Evolutionary conservation across 2,797 vertebrate species (phyloP), one percentile per base, ranked within the genome.

Genomic region (Anniella stebbinsi): DNA sequence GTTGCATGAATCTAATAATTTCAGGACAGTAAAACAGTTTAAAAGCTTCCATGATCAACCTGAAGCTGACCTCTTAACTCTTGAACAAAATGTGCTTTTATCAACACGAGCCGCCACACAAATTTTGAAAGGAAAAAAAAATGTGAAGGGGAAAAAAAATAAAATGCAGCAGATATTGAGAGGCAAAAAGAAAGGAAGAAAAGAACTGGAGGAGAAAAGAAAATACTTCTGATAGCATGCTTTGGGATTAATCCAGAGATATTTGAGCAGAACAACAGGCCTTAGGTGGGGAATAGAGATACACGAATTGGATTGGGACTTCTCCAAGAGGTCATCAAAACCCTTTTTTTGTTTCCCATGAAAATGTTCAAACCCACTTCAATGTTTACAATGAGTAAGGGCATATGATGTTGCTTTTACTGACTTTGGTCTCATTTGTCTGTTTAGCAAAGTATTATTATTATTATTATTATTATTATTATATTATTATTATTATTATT

Each of bases 21-120:
- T 93, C 95, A 96, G 96, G 96, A 97, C 97, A 97, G 96, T 94
- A 96, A 95, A 90, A 97, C 95, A 95, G 94, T 96, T 96, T 97
- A 97, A 96, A 97, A 96, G 93, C 95, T 95, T 96, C 95, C 86
- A 86, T 92, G 97, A 97, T 93, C 92, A 96, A 95, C 92, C 95
- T 94, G 41, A 93, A 82, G 92, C 84, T 96, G 97, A 97, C 96
- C 95, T 96, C 95, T 96, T 96, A 95, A 95, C 96, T 97, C 94
- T 92, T 76, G 84, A 95, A 95, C 96, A 95, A 97, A 97, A 96
- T 94, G 94, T 88, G 96, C 96, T 97, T 97, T 97, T 96, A 96
- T 95, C 96, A 93, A 94, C 93, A 92, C 87, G 94, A 93, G 93
- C 95, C 96, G 92, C 91, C 88, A 69, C 88, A 78, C 92, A 96